Conservation (phyloP, 2,113 vertebrate species). For the Alligator sinensis region DNA sequence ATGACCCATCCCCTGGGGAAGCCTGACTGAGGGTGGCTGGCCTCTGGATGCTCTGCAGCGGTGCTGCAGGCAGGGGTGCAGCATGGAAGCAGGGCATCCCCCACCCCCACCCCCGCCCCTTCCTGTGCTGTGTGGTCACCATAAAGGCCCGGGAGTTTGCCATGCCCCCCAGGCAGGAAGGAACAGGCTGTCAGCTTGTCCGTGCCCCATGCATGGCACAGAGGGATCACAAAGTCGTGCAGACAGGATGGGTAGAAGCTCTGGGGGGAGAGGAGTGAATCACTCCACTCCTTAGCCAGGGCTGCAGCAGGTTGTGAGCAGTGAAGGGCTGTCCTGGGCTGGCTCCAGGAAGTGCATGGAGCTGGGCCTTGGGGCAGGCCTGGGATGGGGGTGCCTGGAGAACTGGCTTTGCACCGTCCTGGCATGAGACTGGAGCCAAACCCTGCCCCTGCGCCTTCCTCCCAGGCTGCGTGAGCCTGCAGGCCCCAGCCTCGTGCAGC, state of each 20-base stretch:
- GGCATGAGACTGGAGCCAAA: no score
- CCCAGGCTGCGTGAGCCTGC: not conserved
- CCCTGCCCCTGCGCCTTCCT: no score
- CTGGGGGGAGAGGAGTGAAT: not conserved
- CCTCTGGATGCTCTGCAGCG: no score
- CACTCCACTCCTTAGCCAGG: accelerated
- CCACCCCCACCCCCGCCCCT: accelerated
- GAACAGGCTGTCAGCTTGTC: conserved; percentile 53
- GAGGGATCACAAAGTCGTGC: not conserved
- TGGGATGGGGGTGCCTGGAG: no score
- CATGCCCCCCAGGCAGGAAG: conserved; percentile 34
- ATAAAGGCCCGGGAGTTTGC: no score
- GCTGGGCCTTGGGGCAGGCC: no score
- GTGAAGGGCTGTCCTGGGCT: no score
- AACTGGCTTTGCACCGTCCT: no score
- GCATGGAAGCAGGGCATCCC: not conserved
- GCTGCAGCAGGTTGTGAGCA: not conserved
- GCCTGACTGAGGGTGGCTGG: no score
- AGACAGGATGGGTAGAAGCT: conserved; percentile 57
- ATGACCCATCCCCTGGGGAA: no score
- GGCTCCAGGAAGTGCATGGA: no score
- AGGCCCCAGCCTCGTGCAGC: not conserved
- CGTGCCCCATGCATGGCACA: not conserved
- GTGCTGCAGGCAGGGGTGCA: accelerated
- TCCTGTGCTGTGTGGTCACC: not conserved